phyloP scores from a whole-genome alignment of 2,888 invertebrate species.

The Eueremaeus valkanovi region DNA sequence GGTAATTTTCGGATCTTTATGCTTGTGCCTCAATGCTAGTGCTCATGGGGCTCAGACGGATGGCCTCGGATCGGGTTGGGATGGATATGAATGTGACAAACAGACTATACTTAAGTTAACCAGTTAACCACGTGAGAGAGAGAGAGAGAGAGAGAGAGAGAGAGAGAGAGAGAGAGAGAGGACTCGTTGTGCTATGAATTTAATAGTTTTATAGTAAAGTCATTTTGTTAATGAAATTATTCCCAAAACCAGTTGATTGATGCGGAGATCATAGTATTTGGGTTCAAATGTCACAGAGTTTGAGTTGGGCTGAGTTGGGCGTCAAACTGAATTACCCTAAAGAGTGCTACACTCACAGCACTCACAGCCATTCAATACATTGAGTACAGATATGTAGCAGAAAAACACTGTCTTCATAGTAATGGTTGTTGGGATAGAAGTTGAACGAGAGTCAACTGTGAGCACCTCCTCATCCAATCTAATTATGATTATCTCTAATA shows the following conservation, averaged over 20 bases:
- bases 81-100: neutral
- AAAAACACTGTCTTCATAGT: too few relatives aligned
- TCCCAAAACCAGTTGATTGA: slow-evolving; percentile 19
- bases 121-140: too few relatives aligned
- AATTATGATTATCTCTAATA: slow-evolving; percentile 21
- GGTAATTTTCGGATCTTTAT: neutral
- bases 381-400: neutral
- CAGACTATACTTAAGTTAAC: neutral
- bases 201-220: neutral
- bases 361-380: neutral
- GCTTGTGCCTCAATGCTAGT: neutral
- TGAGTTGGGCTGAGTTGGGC: slow-evolving; percentile 20
- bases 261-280: slow-evolving; percentile 3
- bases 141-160: too few relatives aligned
- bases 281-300: slow-evolving; percentile 23
- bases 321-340: slow-evolving; percentile 22
- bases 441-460: neutral
- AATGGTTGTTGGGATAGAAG: too few relatives aligned
- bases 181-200: neutral
- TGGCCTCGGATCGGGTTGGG: neutral
- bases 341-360: neutral
- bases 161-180: too few relatives aligned
- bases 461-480: slow-evolving; percentile 32
- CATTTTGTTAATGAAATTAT: slow-evolving; percentile 28
- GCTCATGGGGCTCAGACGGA: slow-evolving; percentile 11